phyloP scores from a whole-genome alignment of 1,140 invertebrate genomes.

The Daktulosphaira vitifoliae region DNA sequence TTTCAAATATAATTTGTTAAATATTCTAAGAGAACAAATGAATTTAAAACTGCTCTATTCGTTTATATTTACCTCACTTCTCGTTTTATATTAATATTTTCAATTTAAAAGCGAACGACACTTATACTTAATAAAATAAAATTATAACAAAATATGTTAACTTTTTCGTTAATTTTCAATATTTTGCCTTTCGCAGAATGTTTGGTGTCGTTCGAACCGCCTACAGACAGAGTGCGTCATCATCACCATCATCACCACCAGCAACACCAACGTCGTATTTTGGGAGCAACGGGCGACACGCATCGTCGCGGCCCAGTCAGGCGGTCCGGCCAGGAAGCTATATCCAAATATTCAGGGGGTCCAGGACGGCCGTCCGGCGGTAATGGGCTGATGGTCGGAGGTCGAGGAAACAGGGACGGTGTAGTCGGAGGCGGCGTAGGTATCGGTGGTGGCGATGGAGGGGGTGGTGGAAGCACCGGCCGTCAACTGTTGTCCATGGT shows the following conservation, averaged over 20 bases:
- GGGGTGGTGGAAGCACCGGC: background rate
- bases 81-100: too few species aligned
- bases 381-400: background rate
- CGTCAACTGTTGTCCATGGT: slow-evolving; percentile 23
- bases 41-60: too few species aligned
- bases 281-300: too few species aligned
- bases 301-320: slow-evolving; percentile 4
- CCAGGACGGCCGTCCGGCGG: slow-evolving; percentile 21
- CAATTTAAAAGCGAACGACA: too few species aligned
- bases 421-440: background rate
- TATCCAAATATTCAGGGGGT: slow-evolving; percentile 5
- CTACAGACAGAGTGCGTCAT: slow-evolving; percentile 15
- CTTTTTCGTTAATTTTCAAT: too few species aligned
- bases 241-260: slow-evolving; percentile 25
- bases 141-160: too few species aligned
- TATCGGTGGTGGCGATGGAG: background rate
- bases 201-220: slow-evolving; percentile 28
- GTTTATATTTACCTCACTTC: too few species aligned
- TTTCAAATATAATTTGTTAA: too few species aligned
- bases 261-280: slow-evolving; percentile 5
- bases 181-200: slow-evolving; percentile 5
- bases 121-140: too few species aligned
- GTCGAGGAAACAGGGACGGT: background rate
- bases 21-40: too few species aligned
- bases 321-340: background rate